Conservation (phyloP, 2,888 invertebrate species). For the Idaea biselata region DNA sequence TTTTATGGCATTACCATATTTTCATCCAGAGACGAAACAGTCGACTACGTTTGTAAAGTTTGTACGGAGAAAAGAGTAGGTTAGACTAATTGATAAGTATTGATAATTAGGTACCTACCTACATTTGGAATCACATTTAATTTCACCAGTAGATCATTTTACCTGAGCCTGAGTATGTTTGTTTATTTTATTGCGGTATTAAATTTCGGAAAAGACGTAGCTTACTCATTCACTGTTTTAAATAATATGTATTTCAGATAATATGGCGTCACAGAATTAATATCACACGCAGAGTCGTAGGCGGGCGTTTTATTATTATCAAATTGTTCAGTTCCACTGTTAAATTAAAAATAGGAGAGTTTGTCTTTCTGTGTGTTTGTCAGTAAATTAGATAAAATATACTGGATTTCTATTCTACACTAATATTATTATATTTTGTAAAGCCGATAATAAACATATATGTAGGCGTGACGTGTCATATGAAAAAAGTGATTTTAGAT, state of each 20-base stretch:
- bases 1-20: too few species aligned
- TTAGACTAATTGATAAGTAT: too few species aligned
- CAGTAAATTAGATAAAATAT: not conserved
- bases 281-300: not conserved
- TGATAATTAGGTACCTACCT: too few species aligned
- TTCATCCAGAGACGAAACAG: too few species aligned
- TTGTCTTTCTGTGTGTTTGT: not conserved
- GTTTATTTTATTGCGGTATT: constrained; percentile 4
- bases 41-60: too few species aligned
- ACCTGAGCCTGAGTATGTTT: constrained; percentile 1
- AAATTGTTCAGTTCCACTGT: not conserved
- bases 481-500: too few species aligned
- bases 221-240: not conserved
- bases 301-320: not conserved
- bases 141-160: too few species aligned
- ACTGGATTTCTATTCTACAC: not conserved
- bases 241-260: not conserved
- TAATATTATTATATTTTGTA: too few species aligned
- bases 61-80: too few species aligned
- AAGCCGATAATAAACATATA: too few species aligned
- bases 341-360: not conserved
- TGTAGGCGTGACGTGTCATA: too few species aligned
- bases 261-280: not conserved
- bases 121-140: too few species aligned
- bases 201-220: not conserved